Base-by-base conservation (phyloP, 2,888 invertebrate genomes). In the Sceliomorpha sp. region DNA sequence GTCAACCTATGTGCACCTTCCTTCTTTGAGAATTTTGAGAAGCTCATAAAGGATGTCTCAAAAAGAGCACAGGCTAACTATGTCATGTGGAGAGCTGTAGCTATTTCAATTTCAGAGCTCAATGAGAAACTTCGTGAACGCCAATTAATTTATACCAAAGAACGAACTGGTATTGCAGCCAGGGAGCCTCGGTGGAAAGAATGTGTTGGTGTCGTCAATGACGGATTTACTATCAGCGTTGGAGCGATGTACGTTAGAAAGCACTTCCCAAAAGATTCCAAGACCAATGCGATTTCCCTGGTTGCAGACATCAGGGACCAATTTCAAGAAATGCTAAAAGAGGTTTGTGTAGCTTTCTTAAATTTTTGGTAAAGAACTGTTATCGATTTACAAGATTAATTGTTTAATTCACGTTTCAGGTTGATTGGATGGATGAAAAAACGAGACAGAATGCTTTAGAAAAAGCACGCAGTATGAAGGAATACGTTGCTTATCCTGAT, bases 401-500 rank as follows among this genome's bases (percentile, higher is more conserved):
- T 20, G 5, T 20, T 20, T 20, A 20, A 20, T 20, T 20, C 20
- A 20, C 20, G 5, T 20, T 20, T 20, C 5, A 20, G 20, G 20
- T 20, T 9, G 94, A 94, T 37, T 98, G 98, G 98, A 98, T 98
- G 98, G 98, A 98, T 83, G 92, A 92, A 0, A 89, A 90, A 72
- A 98, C 98, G 0, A 93, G 93, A 40, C 88, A 90, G 72, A 92
- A 93, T 55, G 96, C 96, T 0, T 87, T 95, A 64, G 92, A 93
- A 63, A 97, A 97, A 85, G 94, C 96, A 0, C 92, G 92, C 58
- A 91, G 93, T 0, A 97, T 98, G 94, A 91, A 93, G 1, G 93
- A 95, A 0, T 96, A 97, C 86, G 97, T 98, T 81, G 98, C 96
- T 0, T 98, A 98, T 88, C 98, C 98, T 0, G 94, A 94, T 78